phyloP scores from a whole-genome alignment of 92 coral and sea anemone genomes.

The Bergia puertoricense region DNA sequence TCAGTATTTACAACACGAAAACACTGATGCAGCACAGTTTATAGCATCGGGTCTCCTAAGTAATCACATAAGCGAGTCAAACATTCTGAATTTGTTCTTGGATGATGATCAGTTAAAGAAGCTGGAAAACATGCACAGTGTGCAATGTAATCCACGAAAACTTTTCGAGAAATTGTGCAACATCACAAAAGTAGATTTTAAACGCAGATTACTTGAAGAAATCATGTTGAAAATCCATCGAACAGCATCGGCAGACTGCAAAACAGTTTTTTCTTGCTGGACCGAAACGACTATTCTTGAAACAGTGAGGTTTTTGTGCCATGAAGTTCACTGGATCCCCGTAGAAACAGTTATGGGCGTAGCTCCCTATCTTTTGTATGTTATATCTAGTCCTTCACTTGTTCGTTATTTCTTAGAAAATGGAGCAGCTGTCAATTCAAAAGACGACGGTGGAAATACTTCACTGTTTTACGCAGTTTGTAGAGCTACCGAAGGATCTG shows the following conservation, averaged over 20 bases:
- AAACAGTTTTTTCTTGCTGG: background rate
- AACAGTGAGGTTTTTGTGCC: background rate
- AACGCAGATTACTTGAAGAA: conserved; percentile 5
- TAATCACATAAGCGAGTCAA: background rate
- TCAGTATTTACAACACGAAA: background rate
- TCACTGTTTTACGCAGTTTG: conserved; percentile 1
- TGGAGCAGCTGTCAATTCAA: background rate
- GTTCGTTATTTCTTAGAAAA: background rate
- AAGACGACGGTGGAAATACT: background rate
- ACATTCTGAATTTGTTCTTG: background rate
- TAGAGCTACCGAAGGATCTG: background rate
- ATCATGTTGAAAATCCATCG: background rate
- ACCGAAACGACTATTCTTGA: background rate
- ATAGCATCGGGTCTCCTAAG: background rate
- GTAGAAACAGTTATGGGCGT: background rate
- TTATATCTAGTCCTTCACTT: background rate
- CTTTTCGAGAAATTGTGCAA: background rate
- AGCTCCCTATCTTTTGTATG: background rate
- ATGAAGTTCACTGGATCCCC: background rate
- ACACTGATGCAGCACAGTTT: background rate
- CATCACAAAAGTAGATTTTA: background rate
- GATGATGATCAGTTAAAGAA: background rate
- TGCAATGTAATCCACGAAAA: background rate
- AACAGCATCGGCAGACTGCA: background rate
- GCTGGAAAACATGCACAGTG: background rate